Conservation (phyloP, 2,797 vertebrate genomes). For the Linurgus olivaceus region DNA sequence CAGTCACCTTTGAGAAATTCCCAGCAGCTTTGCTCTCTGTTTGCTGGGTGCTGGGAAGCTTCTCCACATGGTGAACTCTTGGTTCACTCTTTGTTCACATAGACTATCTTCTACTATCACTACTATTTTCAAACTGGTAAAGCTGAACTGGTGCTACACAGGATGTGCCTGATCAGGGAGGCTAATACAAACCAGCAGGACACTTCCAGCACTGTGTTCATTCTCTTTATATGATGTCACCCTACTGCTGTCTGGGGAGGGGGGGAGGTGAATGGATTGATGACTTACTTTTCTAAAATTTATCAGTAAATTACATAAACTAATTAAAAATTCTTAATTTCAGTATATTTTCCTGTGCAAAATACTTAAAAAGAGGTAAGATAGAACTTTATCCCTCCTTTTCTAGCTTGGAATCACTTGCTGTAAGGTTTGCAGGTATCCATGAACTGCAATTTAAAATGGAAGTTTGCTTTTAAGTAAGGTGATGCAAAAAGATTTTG, state of each 20-base stretch:
- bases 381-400: background rate
- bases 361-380: background rate
- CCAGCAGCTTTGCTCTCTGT: background rate
- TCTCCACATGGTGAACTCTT: background rate
- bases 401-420: background rate
- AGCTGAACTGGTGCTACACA: background rate
- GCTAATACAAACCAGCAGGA: slow-evolving; percentile 70
- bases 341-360: background rate
- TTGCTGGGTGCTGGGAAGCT: background rate
- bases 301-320: background rate
- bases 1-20: background rate
- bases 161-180: slow-evolving; percentile 24
- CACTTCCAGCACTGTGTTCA: slow-evolving; percentile 37
- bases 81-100: background rate
- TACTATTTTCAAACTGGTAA: background rate
- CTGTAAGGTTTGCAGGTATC: background rate
- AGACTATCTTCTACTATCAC: background rate
- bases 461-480: background rate
- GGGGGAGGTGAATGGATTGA: background rate
- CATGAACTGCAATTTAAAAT: background rate
- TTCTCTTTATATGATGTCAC: slow-evolving; percentile 70
- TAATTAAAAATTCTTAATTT: background rate
- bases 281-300: background rate
- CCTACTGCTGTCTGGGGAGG: background rate
- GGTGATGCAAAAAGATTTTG: background rate